Conservation (phyloP, 2,888 invertebrate genomes). For the Darwinula stevensoni region DNA sequence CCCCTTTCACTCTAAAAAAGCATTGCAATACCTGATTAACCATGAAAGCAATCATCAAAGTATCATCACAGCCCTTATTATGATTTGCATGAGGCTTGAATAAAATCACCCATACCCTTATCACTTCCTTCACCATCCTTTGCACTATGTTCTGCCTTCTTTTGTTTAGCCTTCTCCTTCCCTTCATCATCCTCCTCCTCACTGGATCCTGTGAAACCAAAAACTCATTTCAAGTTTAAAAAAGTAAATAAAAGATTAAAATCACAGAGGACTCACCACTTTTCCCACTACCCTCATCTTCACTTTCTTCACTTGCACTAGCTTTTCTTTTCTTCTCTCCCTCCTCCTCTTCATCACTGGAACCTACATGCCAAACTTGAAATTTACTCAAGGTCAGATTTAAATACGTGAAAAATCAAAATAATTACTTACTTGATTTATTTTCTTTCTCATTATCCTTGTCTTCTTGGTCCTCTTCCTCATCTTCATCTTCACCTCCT, state of each 20-base stretch:
- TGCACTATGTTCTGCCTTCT: not conserved
- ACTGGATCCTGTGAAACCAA: not conserved
- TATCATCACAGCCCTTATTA: too few relatives aligned
- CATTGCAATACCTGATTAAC: too few relatives aligned
- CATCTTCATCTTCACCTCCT: slow-evolving; percentile 26
- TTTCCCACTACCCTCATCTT: slow-evolving; percentile 3
- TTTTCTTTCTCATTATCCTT: slow-evolving; percentile 8
- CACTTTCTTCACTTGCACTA: slow-evolving; percentile 27
- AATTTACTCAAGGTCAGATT: too few relatives aligned
- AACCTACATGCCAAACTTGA: too few relatives aligned
- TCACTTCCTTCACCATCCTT: not conserved
- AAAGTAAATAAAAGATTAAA: not conserved
- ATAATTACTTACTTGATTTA: not conserved
- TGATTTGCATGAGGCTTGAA: too few relatives aligned
- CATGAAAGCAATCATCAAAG: too few relatives aligned
- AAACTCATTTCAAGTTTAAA: not conserved
- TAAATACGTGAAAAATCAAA: too few relatives aligned
- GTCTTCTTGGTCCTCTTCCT: slow-evolving; percentile 11
- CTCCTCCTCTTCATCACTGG: too few relatives aligned
- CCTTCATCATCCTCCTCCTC: slow-evolving; percentile 1
- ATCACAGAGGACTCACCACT: slow-evolving; percentile 10
- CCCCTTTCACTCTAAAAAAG: too few relatives aligned
- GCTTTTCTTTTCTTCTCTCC: slow-evolving; percentile 14
- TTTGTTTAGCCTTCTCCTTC: slow-evolving; percentile 3
- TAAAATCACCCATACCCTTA: not conserved